These are phyloP conservation scores for Lepus timidus DNA, from an alignment of 2,113 vertebrate species.

Conservation along the genomic window DNA sequence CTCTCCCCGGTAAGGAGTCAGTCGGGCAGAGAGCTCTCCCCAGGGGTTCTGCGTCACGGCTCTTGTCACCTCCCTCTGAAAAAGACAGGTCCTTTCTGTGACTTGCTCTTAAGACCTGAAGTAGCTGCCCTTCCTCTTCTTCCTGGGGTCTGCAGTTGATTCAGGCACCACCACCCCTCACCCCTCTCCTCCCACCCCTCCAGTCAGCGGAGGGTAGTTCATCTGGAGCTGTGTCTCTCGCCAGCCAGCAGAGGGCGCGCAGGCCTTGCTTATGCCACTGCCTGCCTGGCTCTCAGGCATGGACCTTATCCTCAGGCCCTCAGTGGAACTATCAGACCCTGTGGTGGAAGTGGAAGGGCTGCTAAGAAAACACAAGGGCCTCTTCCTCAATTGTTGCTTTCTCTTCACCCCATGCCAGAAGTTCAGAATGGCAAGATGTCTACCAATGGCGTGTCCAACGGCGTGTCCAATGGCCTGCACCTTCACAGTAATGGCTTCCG, in stretches of 20 bases:
- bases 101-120: slow-evolving; percentile 16
- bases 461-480: slow-evolving; percentile 94
- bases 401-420: slow-evolving; percentile 86
- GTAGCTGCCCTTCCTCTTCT: neutral
- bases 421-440: slow-evolving; percentile 96
- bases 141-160: slow-evolving; percentile 5
- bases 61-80: neutral
- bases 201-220: neutral
- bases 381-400: slow-evolving; percentile 57
- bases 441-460: slow-evolving; percentile 90
- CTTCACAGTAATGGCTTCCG: slow-evolving; percentile 94
- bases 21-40: neutral
- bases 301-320: slow-evolving; percentile 25
- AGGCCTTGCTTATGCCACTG: slow-evolving; percentile 44
- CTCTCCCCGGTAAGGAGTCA: neutral
- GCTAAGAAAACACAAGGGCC: neutral
- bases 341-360: slow-evolving; percentile 29
- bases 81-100: neutral
- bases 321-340: neutral
- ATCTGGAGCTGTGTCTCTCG: slow-evolving; percentile 25
- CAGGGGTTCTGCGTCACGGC: neutral
- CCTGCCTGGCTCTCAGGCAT: neutral
- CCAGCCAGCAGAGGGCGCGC: slow-evolving; percentile 75
- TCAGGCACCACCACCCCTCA: neutral
- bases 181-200: too few species aligned